Evolutionary conservation across 2,797 vertebrate species (phyloP), one percentile per base, ranked within the genome.

Genomic region (Lacerta agilis): DNA sequence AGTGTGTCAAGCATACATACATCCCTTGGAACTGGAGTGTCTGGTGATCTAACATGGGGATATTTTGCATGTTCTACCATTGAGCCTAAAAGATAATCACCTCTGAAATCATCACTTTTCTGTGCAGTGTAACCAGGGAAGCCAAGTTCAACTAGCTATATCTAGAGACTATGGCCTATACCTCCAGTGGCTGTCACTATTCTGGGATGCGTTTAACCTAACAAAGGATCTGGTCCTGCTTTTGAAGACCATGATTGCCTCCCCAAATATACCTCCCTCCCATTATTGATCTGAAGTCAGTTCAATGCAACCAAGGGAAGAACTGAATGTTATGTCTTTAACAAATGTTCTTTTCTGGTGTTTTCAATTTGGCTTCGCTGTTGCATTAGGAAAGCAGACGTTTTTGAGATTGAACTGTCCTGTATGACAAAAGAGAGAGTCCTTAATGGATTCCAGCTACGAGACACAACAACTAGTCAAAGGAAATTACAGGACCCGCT

Each of bases 401-500:
- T 20, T 66, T 85, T 92, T 87, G 81, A 66, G 88, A 77, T 17
- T 76, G 73, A 89, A 93, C 83, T 83, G 3, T 77, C 29, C 64
- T 69, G 1, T 71, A 79, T 76, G 87, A 94, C 77, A 41, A 29
- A 78, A 5, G 69, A 91, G 71, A 82, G 77, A 43, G 49, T 20
- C 29, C 82, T 91, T 93, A 92, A 94, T 90, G 58, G 85, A 3
- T 43, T 91, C 88, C 90, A 89, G 86, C 0, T 5, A 82, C 29
- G 82, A 81, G 79, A 86, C 81, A 10, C 72, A 83, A 71, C 85
- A 83, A 41, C 41, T n/a, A 87, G 8, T 66, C 80, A 83, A 67
- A 91, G 89, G 82, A 93, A 93, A 91, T 90, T 92, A 86, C 81
- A 75, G 73, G 90, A 10, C 86, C 64, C 89, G 55, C 64, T 94